Base-by-base conservation (phyloP, 2,113 vertebrate genomes). In the Crotalus helleri region DNA sequence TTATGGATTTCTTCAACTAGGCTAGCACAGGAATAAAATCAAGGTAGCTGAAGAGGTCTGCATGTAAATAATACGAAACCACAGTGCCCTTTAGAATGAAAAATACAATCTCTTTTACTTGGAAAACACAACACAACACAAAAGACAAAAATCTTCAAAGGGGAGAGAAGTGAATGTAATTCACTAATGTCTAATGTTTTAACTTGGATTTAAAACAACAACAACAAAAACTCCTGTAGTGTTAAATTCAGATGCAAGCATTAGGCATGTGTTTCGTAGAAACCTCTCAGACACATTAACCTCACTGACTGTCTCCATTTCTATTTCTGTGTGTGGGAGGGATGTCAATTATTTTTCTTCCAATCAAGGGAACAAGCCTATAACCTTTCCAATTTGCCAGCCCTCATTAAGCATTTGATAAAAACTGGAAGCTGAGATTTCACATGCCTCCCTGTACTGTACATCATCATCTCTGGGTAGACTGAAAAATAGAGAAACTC, bases 121-220 rank as follows among this genome's bases (percentile, higher is more conserved):
- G 39, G n/a, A 4, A 4, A 90, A 87, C 11, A 17, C 94, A 90
- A 87, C 11, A 17, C 94, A 90, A 86, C 53, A 91, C 92, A 95
- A 49, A 15, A 88, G 93, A 15, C 90, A 74, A 0, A 2, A 24
- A 4, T 29, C 23, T 91, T 88, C 90, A 69, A 87, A 0, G 81
- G 12, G 46, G 64, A 61, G 29, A 94, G 88, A 3, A 85, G 90
- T 0, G 1, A 0, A 0, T 64, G 6, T 59, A 5, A 85, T 26
- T 61, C 74, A 1, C 49, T 81, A 1, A 5, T 3, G 1, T 13
- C 64, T 51, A 85, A 21, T 8, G 2, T 55, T 58, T 44, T 55
- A 33, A 69, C 5, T 4, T 29, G 12, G 13, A 19, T 19, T 69
- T 29, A 19, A 93, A 88, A 57, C 55, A 2, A 21, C 0, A 87